Conservation (phyloP, 2,888 invertebrate genomes). For the Sinodicranocentrus sp. region DNA sequence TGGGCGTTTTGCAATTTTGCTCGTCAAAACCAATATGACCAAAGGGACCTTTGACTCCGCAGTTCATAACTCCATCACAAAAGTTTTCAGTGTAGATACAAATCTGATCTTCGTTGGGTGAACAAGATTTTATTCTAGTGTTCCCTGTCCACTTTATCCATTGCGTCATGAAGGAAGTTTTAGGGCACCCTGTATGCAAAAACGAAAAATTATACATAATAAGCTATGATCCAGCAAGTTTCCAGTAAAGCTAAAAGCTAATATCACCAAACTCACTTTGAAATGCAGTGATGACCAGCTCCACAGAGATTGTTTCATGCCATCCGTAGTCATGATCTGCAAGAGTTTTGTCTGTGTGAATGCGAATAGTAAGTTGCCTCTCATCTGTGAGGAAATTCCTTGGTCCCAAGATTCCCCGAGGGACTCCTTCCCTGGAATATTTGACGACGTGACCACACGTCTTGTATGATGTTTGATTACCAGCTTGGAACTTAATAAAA, state of each 20-base stretch:
- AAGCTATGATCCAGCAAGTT: too few relatives aligned
- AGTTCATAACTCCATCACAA: conserved; percentile 68
- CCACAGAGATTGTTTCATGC: conserved; percentile 69
- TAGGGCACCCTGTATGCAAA: conserved; percentile 61
- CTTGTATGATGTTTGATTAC: conserved; percentile 59
- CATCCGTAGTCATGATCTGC: conserved; percentile 64
- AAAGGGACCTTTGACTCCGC: conserved; percentile 65
- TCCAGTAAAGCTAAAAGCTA: neutral
- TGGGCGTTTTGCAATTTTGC: conserved; percentile 58
- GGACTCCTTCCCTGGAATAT: conserved; percentile 64
- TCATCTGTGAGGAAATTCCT: conserved; percentile 61
- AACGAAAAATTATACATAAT: neutral
- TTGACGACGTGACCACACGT: conserved; percentile 68
- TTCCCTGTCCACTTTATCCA: conserved; percentile 71
- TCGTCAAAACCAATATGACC: conserved; percentile 70
- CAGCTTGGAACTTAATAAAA: conserved; percentile 56
- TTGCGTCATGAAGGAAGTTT: conserved; percentile 64
- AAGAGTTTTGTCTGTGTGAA: conserved; percentile 56
- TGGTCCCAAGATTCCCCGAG: conserved; percentile 60
- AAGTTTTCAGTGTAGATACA: conserved; percentile 61
- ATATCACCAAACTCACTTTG: conserved; percentile 33
- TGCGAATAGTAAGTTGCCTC: conserved; percentile 55
- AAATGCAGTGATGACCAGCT: conserved; percentile 69
- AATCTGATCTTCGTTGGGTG: conserved; percentile 65
- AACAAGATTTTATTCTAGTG: conserved; percentile 59